Percentiles rank a stretch among this genome's conserved stretches.
Evolutionary conservation across 2,113 vertebrate genomes (phyloP).

Genomic region (Hemichromis elongatus): DNA sequence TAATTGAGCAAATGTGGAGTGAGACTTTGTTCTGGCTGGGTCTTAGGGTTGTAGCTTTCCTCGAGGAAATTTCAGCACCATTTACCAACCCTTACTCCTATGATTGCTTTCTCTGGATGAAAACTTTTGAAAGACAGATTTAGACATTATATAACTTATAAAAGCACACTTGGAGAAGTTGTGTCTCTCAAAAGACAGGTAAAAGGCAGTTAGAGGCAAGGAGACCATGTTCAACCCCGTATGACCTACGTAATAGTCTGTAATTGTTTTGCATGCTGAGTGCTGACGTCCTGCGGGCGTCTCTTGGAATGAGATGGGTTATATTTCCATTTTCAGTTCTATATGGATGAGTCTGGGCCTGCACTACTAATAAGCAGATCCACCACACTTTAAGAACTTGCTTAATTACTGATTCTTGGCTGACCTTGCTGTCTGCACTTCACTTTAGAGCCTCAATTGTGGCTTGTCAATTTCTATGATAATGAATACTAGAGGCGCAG

Average conservation of each 20-base stretch:
- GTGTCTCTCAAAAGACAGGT: neutral
- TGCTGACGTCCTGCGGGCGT: conserved; percentile 46
- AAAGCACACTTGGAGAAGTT: neutral
- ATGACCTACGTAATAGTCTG: conserved; percentile 10
- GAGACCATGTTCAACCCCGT: conserved; percentile 24
- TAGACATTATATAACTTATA: neutral
- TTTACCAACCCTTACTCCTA: neutral
- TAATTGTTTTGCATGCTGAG: conserved; percentile 59
- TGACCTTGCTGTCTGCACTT: conserved; percentile 71
- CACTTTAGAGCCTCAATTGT: conserved; percentile 67
- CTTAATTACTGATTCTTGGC: conserved; percentile 72
- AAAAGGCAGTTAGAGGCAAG: conserved; percentile 37
- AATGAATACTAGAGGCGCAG: conserved; percentile 63
- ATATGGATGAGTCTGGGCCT: conserved; percentile 39
- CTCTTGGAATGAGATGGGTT: conserved; percentile 42
- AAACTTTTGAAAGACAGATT: neutral
- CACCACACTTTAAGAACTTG: conserved; percentile 52
- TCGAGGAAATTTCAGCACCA: neutral
- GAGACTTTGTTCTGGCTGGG: neutral
- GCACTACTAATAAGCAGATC: conserved; percentile 51
- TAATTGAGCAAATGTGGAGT: neutral
- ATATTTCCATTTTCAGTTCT: conserved; percentile 60
- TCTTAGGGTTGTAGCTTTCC: neutral
- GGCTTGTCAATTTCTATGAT: conserved; percentile 71
- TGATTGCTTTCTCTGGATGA: neutral